Conservation (phyloP, 2,113 vertebrate genomes). For the Gasterosteus aculeatus region DNA sequence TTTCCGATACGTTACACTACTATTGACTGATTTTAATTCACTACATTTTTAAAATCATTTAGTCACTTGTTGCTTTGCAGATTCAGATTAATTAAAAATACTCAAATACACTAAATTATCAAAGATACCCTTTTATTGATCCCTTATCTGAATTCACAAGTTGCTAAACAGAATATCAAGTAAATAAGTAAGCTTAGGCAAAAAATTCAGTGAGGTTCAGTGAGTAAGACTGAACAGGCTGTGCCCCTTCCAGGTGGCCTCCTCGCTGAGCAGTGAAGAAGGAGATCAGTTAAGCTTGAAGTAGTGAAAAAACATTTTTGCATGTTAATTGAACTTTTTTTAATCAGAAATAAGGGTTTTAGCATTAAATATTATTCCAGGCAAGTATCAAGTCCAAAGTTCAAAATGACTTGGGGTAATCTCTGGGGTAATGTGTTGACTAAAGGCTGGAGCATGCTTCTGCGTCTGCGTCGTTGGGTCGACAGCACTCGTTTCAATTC, state of each 20-base stretch:
- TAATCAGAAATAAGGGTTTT: not conserved
- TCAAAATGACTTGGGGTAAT: no score
- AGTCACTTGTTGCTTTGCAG: not conserved
- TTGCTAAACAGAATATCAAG: not conserved
- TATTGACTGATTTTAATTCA: not conserved
- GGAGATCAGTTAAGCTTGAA: not conserved
- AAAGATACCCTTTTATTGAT: not conserved
- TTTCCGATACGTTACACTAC: not conserved
- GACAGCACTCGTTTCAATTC: no score
- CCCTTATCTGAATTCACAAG: not conserved
- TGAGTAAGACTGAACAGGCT: no score
- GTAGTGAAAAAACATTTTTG: not conserved
- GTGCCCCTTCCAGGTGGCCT: no score
- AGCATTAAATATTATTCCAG: slow-evolving; percentile 5
- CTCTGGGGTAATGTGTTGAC: not conserved
- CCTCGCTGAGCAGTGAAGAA: not conserved
- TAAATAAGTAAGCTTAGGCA: not conserved
- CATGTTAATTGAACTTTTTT: not conserved
- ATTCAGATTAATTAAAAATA: not conserved
- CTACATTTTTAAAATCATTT: not conserved
- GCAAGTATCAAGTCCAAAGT: not conserved
- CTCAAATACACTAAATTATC: not conserved
- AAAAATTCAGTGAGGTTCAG: no score
- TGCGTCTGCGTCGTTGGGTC: no score
- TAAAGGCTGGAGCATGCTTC: no score